Evolutionary conservation across 2,888 invertebrate species (phyloP), one percentile per base, ranked within the genome.

Genomic region (Synergus japonicus): DNA sequence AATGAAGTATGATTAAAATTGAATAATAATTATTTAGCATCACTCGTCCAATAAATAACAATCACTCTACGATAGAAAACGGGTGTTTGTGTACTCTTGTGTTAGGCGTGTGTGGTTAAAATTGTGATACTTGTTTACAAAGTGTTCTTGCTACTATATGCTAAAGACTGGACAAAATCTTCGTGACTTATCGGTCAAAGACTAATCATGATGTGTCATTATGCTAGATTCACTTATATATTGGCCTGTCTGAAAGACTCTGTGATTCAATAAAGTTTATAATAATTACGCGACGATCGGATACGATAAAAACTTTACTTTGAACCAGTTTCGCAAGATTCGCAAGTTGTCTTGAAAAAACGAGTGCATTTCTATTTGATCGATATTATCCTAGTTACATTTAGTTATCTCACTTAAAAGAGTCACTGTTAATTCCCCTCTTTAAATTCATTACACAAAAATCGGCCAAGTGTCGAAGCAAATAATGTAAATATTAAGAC

Each of bases 41-140:
- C 73, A 73, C 54, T 73, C 73, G 73, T 41, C 69, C 46, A 73
- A 73, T 73, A 73, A 73, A 73, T 73, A 73, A 73, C 69, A 73
- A 46, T 73, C 69, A 73, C 73, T 73, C 73, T 73, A 54, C 37
- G n/a, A 73, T 73, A 73, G 37, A 73, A 73, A 73, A 54, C 73
- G n/a, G 73, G 41, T 49, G 73, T 73, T 73, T 73, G 37, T 41
- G 73, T 73, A 73, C 73, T 54, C 73, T 73, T 37, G n/a, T 73
- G 69, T 73, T 54, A 73, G 73, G 73, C 73, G 54, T 73, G 69
- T 69, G 54, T 58, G 54, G n/a, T 66, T 66, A 44, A 37, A 66
- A 66, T 43, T 41, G 66, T 73, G 54, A 41, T 73, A 63, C 1
- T 13, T 63, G 13, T 63, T 22, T 29, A 22, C n/a, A 37, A 46